These are phyloP conservation scores for Hippocampus mohnikei DNA, from an alignment of 2,113 vertebrate genomes.

Conservation along the genomic window DNA sequence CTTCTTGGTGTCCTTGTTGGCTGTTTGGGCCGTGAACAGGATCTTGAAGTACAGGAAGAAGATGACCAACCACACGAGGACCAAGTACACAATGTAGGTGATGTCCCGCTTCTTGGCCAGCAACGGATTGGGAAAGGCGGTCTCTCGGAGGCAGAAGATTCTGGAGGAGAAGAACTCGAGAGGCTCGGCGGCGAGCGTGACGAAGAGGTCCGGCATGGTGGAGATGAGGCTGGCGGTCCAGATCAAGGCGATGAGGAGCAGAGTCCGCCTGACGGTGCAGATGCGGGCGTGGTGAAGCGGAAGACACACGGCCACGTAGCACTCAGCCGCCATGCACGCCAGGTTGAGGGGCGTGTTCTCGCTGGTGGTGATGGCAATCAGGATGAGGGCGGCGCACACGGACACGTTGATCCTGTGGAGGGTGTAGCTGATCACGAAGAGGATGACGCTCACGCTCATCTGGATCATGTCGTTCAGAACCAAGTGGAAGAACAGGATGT, in stretches of 20 bases:
- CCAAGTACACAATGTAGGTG: constrained; percentile 38
- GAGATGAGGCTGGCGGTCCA: constrained; percentile 53
- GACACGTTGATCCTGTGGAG: constrained; percentile 35
- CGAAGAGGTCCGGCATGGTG: constrained; percentile 50
- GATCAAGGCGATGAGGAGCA: constrained; percentile 49
- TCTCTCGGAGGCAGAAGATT: constrained; percentile 46
- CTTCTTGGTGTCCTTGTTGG: constrained; percentile 49
- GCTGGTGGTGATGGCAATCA: constrained; percentile 39
- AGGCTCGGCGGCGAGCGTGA: constrained; percentile 43
- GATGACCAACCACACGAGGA: constrained; percentile 51
- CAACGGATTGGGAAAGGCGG: constrained; percentile 25
- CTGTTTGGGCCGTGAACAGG: constrained; percentile 44
- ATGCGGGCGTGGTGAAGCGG: constrained; percentile 61
- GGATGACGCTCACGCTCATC: constrained; percentile 35
- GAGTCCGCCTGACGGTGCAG: constrained; percentile 56
- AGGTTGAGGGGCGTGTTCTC: constrained; percentile 69
- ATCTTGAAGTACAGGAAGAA: constrained; percentile 57
- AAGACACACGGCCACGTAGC: constrained; percentile 67
- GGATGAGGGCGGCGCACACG: constrained; percentile 17
- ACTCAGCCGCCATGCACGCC: constrained; percentile 70
- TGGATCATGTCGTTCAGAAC: constrained; percentile 67
- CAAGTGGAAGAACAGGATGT: constrained; percentile 63
- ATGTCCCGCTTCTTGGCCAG: constrained; percentile 52
- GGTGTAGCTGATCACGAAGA: constrained; percentile 58
- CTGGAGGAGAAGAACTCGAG: constrained; percentile 33